Conservation (phyloP, 2,113 vertebrate species). For the Climacteris rufus region DNA sequence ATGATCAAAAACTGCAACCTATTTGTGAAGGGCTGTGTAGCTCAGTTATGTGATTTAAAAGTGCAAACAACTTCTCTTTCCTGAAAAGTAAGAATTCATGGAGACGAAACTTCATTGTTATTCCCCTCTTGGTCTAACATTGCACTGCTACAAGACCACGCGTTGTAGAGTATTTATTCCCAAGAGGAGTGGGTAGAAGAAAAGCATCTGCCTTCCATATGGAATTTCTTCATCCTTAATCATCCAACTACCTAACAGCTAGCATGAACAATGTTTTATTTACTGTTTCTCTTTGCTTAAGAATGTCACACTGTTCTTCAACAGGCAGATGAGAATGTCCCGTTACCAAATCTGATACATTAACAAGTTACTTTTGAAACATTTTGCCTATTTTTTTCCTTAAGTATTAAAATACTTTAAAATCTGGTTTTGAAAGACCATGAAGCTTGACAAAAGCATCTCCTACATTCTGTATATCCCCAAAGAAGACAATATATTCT, state of each 20-base stretch:
- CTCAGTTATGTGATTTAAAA: neutral
- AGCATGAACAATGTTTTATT: conserved; percentile 32
- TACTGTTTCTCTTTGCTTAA: neutral
- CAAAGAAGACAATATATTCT: neutral
- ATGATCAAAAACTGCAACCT: neutral
- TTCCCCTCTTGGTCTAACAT: neutral
- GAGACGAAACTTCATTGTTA: neutral
- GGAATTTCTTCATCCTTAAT: neutral
- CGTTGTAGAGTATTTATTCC: neutral
- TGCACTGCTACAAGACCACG: neutral
- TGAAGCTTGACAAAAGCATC: neutral
- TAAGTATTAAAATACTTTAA: neutral
- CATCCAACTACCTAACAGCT: neutral
- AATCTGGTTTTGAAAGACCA: neutral
- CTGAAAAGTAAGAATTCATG: neutral
- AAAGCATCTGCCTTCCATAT: conserved; percentile 38
- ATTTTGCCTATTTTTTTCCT: neutral
- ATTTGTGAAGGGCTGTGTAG: neutral
- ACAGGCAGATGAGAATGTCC: neutral
- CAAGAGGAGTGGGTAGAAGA: neutral
- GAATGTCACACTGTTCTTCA: conserved; percentile 1
- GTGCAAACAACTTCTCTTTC: neutral
- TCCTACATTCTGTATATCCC: neutral
- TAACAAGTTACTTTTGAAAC: neutral
- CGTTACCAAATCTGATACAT: neutral